Conservation (phyloP, 2,888 invertebrate species). For the Leistus spinibarbis region DNA sequence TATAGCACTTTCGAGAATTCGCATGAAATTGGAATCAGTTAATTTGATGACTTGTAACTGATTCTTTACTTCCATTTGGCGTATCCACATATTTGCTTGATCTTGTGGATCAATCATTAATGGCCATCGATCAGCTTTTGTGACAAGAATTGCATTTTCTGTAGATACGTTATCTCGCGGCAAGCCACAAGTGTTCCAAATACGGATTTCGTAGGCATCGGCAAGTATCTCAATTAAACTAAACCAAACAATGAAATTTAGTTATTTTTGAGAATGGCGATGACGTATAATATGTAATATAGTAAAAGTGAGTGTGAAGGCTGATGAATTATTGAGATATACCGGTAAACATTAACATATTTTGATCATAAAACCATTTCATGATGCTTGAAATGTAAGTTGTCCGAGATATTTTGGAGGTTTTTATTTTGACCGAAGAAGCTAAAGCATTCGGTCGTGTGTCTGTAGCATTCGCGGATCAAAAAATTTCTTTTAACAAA, state of each 20-base stretch:
- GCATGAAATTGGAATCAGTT: conserved; percentile 75
- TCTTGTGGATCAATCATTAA: conserved; percentile 95
- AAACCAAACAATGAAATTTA: too few relatives aligned
- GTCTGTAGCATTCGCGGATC: too few relatives aligned
- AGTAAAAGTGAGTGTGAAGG: background rate
- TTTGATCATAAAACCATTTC: background rate
- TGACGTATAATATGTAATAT: too few relatives aligned
- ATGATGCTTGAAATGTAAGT: too few relatives aligned
- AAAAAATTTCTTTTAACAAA: background rate
- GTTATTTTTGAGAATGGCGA: too few relatives aligned
- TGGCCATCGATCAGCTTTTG: conserved; percentile 82
- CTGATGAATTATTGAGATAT: background rate
- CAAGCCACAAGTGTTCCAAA: conserved; percentile 88
- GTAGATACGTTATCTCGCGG: conserved; percentile 88
- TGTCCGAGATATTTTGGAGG: too few relatives aligned
- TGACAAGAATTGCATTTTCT: conserved; percentile 91
- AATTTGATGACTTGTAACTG: conserved; percentile 79
- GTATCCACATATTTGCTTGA: conserved; percentile 93
- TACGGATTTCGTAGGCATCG: conserved; percentile 84
- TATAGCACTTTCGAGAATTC: conserved; percentile 80
- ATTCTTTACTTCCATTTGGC: conserved; percentile 81
- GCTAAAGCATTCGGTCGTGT: too few relatives aligned
- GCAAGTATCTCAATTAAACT: conserved; percentile 76
- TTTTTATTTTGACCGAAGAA: too few relatives aligned
- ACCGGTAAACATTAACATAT: conserved; percentile 6